These are phyloP conservation scores for Tretioscincus oriximinensis DNA, from an alignment of 2,113 vertebrate genomes.

Conservation along the genomic window DNA sequence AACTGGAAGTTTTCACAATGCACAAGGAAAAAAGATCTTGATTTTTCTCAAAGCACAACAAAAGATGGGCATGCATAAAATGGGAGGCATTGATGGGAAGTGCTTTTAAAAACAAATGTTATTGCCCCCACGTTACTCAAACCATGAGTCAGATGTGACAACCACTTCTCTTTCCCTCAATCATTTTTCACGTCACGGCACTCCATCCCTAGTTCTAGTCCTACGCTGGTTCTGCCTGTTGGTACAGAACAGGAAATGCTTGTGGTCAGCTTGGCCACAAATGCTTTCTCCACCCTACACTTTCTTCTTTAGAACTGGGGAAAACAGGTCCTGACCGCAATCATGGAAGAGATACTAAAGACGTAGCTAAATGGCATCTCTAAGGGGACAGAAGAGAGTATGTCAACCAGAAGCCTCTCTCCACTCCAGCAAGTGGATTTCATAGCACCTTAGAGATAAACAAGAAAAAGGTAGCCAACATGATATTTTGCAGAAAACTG, in stretches of 20 bases:
- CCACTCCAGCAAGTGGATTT: too few relatives aligned
- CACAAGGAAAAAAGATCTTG: not conserved
- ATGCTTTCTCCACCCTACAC: not conserved
- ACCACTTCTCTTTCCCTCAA: not conserved
- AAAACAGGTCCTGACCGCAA: not conserved
- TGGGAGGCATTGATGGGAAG: not conserved
- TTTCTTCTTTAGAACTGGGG: not conserved
- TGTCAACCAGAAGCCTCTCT: not conserved
- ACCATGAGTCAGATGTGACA: not conserved
- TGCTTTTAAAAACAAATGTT: not conserved
- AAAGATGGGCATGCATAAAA: not conserved
- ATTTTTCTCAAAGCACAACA: not conserved
- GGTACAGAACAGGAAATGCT: not conserved
- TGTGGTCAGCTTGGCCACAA: slow-evolving; percentile 2
- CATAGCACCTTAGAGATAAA: too few relatives aligned
- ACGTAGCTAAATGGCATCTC: not conserved
- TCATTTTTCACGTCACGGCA: not conserved
- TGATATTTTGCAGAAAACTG: too few relatives aligned
- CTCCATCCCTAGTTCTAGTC: not conserved
- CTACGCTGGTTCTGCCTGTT: not conserved
- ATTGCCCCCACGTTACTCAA: not conserved
- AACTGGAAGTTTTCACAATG: too few relatives aligned
- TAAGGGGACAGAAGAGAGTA: too few relatives aligned
- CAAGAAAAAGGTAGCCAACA: too few relatives aligned
- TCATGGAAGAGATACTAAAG: not conserved